Percentiles rank a stretch among this genome's conserved stretches.
phyloP scores from a whole-genome alignment of 2,888 invertebrate species.

The Argyresthia albistria region DNA sequence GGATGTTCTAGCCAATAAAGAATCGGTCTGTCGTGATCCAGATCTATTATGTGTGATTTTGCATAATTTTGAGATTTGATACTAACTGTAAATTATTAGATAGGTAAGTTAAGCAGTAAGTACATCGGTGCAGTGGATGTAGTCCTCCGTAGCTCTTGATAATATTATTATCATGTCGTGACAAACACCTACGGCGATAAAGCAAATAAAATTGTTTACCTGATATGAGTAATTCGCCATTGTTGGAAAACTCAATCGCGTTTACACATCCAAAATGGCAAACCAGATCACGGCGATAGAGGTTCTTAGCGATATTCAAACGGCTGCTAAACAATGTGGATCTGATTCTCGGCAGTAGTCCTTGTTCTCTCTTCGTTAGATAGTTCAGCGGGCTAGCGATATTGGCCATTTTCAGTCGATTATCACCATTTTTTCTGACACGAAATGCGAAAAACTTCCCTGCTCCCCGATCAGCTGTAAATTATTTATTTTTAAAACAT shows the following conservation, averaged over 20 bases:
- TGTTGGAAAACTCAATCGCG: conserved; percentile 93
- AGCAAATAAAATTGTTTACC: conserved; percentile 67
- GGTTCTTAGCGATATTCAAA: conserved; percentile 78
- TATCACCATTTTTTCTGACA: conserved; percentile 15
- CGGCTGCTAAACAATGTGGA: conserved; percentile 74
- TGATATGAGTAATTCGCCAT: conserved; percentile 89
- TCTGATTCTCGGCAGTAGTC: conserved; percentile 70
- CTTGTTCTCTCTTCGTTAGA: conserved; percentile 74
- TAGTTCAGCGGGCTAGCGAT: conserved; percentile 73
- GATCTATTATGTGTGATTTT: no score
- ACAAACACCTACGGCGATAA: no score
- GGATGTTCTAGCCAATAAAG: no score
- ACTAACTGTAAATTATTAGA: no score
- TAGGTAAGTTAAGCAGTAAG: no score
- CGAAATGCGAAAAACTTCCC: conserved; percentile 27
- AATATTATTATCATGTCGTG: no score
- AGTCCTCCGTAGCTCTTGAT: no score
- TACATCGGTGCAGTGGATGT: no score
- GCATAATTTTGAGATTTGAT: no score
- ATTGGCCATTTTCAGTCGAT: conserved; percentile 47
- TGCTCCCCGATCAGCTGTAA: conserved; percentile 55
- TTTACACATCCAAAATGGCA: conserved; percentile 97
- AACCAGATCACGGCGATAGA: conserved; percentile 87
- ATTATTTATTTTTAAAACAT: conserved; percentile 20
- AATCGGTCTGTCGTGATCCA: no score